Conservation (phyloP, 2,113 vertebrate species). For the Emydocephalus ijimae region DNA sequence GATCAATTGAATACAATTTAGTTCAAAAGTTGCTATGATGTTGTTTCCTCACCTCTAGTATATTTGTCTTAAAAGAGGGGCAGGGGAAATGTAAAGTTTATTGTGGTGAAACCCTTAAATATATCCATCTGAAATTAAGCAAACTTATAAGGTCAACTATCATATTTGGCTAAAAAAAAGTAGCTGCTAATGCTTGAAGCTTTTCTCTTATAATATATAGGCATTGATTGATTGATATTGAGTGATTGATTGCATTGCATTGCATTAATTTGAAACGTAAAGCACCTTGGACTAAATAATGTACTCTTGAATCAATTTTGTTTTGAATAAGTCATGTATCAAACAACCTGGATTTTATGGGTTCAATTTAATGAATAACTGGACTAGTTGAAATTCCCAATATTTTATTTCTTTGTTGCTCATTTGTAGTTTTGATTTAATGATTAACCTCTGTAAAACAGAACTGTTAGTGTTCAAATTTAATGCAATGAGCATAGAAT, state of each 20-base stretch:
- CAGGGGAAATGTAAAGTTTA: background rate
- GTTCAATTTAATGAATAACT: background rate
- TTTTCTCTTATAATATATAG: background rate
- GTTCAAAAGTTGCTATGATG: background rate
- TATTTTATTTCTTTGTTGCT: background rate
- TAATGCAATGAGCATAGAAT: background rate
- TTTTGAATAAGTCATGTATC: background rate
- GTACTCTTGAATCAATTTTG: background rate
- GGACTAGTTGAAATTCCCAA: background rate
- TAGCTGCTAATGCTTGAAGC: background rate
- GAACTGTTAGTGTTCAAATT: background rate
- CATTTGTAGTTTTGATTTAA: background rate
- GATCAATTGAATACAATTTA: background rate
- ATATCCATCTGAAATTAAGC: background rate
- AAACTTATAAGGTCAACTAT: background rate
- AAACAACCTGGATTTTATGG: background rate
- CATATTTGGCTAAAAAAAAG: background rate
- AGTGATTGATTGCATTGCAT: background rate
- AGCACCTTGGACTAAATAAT: background rate
- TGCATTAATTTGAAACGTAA: background rate
- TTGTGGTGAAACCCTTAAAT: background rate
- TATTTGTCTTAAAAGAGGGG: background rate
- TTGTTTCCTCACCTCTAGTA: background rate
- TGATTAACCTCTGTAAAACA: background rate
- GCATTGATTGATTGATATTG: background rate